phyloP scores from a whole-genome alignment of 2,113 vertebrate species.

The Strix aluco region DNA sequence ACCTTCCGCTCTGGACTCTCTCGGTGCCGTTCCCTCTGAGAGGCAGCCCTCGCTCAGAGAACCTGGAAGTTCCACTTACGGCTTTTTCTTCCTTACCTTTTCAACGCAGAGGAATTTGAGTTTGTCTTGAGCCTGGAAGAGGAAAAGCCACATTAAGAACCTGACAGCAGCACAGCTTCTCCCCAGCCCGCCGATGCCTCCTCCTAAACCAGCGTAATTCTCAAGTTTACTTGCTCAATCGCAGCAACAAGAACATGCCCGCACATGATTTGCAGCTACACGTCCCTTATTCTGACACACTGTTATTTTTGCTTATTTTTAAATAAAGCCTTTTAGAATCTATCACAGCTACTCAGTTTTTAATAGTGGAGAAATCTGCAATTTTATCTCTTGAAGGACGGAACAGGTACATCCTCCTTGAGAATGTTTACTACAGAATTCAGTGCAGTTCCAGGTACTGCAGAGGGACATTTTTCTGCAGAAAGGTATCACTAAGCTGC shows the following conservation, averaged over 20 bases:
- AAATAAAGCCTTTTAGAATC: conserved; percentile 46
- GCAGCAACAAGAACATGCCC: background rate
- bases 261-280: background rate
- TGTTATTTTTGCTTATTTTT: conserved; percentile 51
- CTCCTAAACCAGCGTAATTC: background rate
- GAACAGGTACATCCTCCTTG: background rate
- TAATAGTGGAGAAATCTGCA: background rate
- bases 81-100: conserved; percentile 14
- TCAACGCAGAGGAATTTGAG: conserved; percentile 87
- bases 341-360: background rate
- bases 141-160: conserved; percentile 72
- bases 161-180: background rate
- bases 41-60: background rate
- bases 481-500: background rate
- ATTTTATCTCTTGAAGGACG: background rate
- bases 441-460: background rate
- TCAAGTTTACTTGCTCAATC: background rate
- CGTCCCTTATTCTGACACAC: background rate
- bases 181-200: background rate
- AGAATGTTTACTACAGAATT: background rate
- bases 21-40: background rate
- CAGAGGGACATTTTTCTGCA: background rate
- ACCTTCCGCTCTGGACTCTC: background rate
- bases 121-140: conserved; percentile 91
- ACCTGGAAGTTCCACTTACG: background rate